Evolutionary conservation across 2,888 invertebrate genomes (phyloP), one percentile per base, ranked within the genome.

Genomic region (Eueremaeus valkanovi): DNA sequence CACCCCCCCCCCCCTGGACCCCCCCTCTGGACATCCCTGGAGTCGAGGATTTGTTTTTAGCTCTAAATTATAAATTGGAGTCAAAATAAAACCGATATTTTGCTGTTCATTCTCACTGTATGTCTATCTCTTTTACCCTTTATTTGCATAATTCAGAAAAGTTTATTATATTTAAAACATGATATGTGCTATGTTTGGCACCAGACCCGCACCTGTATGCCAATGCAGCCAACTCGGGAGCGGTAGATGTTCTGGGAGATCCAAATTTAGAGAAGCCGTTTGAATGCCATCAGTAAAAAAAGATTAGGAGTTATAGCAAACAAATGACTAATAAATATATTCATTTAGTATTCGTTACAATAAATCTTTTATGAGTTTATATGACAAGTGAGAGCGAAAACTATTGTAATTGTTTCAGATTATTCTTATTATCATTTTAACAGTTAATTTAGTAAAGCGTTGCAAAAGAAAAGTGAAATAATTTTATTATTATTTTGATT

Each of bases 321-420:
- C 55, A 18, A 55, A 55, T 55, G 55, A 27, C 18, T 55, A 55
- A 55, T 55, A 55, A 55, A 55, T 9, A 6, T 21, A 16, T 5
- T 55, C 55, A 61, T 27, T 61, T 2, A 58, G 58, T 24, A 11
- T 58, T 9, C 29, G 61, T 61, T 61, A 61, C 61, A 61, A 61
- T 18, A 61, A 29, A 29, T 61, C 16, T 58, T 61, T 29, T 29
- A 29, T 61, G 16, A 31, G 16, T 31, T 6, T 27, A 51, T 5
- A 51, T 51, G 21, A 51, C 8, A 51, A 51, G 3, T 51, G 21
- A 51, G 6, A 51, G 21, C 51, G 1, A 45, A 3, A 45, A 11
- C 42, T 51, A 8, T 45, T 3, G 16, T 11, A 45, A 18, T 6
- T 8, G 3, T 18, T 45, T 45, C 18, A 45, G 9, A 45, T 51